These are phyloP conservation scores for Myrmecobius fasciatus DNA, from an alignment of 2,113 vertebrate genomes.

Conservation along the genomic window DNA sequence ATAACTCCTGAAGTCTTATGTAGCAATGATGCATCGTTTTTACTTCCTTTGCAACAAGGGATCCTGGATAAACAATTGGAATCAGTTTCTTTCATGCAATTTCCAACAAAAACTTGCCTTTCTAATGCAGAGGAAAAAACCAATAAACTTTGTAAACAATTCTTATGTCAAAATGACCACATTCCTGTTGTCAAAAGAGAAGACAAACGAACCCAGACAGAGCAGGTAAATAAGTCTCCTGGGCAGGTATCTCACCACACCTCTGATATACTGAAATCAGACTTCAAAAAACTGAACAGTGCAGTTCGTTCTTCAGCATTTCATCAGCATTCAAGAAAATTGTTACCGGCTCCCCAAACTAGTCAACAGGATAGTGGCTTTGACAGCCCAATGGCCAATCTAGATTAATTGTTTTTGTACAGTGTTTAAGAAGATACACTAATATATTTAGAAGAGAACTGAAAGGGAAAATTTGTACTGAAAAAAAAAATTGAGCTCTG, in stretches of 20 bases:
- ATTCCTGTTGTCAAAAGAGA: constrained; percentile 54
- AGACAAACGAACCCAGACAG: constrained; percentile 24
- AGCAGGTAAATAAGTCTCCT: constrained; percentile 16
- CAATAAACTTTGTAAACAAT: constrained; percentile 37
- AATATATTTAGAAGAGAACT: constrained; percentile 62
- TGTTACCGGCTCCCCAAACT: constrained; percentile 63
- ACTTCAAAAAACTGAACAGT: neutral
- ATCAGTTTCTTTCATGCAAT: constrained; percentile 38
- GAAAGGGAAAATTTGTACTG: constrained; percentile 43
- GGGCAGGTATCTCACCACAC: constrained; percentile 19
- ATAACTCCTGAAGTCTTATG: constrained; percentile 30
- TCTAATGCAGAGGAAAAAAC: constrained; percentile 59
- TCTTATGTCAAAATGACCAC: constrained; percentile 44
- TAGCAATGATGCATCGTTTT: constrained; percentile 46
- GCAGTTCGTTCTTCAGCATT: constrained; percentile 25
- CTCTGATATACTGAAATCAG: constrained; percentile 42
- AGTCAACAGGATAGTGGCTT: constrained; percentile 89
- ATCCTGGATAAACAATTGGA: constrained; percentile 42
- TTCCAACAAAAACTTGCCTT: constrained; percentile 54
- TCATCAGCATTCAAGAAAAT: constrained; percentile 64
- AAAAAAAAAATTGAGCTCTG: constrained; percentile 36
- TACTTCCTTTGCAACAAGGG: constrained; percentile 59
- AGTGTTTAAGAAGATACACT: constrained; percentile 53
- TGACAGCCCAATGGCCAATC: constrained; percentile 83
- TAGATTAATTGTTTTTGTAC: constrained; percentile 49